A percentile compares a stretch with the other conserved stretches of the same genome.
Conservation (phyloP, 2,888 invertebrate species). For the Busseola fusca region DNA sequence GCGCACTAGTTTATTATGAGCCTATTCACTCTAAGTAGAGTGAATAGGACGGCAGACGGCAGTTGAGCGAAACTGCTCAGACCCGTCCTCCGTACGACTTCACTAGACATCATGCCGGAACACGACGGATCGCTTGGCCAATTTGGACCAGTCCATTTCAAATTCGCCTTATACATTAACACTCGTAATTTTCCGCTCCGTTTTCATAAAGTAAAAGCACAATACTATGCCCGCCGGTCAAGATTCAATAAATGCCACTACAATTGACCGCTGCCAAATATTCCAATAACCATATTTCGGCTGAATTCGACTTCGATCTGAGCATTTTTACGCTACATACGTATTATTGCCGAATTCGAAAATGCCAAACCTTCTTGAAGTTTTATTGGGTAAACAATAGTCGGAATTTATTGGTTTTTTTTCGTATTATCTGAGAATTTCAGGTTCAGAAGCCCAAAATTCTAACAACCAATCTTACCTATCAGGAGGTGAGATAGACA, state of each 20-base stretch:
- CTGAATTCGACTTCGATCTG: conserved; percentile 15
- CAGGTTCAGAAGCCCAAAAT: neutral
- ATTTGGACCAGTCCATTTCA: neutral
- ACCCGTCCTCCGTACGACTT: too few relatives aligned
- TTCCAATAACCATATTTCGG: conserved; percentile 44
- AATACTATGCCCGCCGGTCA: conserved; percentile 2
- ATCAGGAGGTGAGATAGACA: neutral
- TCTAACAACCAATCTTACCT: neutral
- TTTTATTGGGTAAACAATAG: conserved; percentile 22
- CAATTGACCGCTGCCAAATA: conserved; percentile 37
- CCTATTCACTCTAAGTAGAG: too few relatives aligned
- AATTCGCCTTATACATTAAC: neutral
- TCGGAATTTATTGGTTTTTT: neutral
- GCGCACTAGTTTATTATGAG: too few relatives aligned
- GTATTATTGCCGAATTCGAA: conserved; percentile 12
- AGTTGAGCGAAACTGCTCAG: too few relatives aligned
- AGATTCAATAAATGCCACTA: conserved; percentile 48
- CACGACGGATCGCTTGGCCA: too few relatives aligned
- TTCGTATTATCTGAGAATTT: neutral
- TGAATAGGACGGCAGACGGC: too few relatives aligned
- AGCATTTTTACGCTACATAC: conserved; percentile 16
- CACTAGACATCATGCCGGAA: too few relatives aligned
- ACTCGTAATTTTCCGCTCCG: neutral
- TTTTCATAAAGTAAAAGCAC: neutral
- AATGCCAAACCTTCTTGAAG: conserved; percentile 10